A percentile compares a stretch with the other conserved stretches of the same genome.
Evolutionary conservation across 2,888 invertebrate genomes (phyloP).

Genomic region (Gerosis bhagava): DNA sequence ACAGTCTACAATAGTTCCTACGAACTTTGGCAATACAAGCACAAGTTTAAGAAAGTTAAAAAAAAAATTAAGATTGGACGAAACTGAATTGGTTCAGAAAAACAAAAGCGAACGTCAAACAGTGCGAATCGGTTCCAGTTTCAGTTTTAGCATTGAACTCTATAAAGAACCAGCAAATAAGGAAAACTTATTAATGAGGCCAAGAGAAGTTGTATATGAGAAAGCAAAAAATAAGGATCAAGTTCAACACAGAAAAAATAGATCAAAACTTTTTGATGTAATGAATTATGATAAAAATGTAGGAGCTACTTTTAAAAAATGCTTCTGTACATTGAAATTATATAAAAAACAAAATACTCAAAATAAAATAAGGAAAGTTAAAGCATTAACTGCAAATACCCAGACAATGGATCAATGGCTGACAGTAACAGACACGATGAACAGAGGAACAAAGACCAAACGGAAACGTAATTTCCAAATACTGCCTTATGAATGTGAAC

Average conservation of each 20-base stretch:
- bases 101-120: conserved; percentile 23
- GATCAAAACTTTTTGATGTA: too few species aligned
- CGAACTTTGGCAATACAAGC: conserved; percentile 10
- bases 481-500: conserved; percentile 35
- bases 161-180: conserved; percentile 18
- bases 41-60: too few species aligned
- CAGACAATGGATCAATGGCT: conserved; percentile 8
- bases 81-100: conserved; percentile 3
- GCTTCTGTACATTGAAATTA: conserved; percentile 39
- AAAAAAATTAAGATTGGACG: too few species aligned
- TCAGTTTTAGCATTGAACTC: conserved; percentile 31
- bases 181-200: not conserved
- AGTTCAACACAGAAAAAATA: too few species aligned
- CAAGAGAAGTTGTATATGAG: conserved; percentile 21
- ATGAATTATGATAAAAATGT: conserved; percentile 27
- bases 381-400: not conserved
- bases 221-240: conserved; percentile 15
- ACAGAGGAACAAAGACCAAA: conserved; percentile 11
- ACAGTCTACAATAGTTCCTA: conserved; percentile 32
- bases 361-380: not conserved
- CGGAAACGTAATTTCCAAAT: conserved; percentile 5
- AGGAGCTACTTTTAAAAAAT: conserved; percentile 37
- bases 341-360: conserved; percentile 16
- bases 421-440: too few species aligned
- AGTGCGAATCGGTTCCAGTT: conserved; percentile 34